These are phyloP conservation scores for Chlorospingus flavigularis DNA, from an alignment of 2,797 vertebrate genomes.

Conservation along the genomic window DNA sequence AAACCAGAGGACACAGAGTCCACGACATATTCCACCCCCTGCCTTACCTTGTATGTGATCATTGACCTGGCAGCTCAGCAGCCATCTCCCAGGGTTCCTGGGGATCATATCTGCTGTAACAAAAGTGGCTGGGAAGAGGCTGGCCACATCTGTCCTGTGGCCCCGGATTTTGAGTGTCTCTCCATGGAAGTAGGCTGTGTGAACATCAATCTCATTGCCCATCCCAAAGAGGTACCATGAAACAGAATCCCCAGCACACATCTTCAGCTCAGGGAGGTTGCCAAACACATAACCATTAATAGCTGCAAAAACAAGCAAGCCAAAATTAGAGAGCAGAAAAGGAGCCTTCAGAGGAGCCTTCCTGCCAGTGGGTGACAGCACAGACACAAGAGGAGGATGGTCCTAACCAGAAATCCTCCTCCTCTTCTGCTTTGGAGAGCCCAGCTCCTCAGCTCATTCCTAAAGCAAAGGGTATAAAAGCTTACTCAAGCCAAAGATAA, in stretches of 20 bases:
- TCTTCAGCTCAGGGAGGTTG: constrained; percentile 74
- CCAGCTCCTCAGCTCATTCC: not conserved
- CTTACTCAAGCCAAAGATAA: not conserved
- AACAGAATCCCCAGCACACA: constrained; percentile 74
- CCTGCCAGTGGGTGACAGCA: not conserved
- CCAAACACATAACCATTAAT: constrained; percentile 83
- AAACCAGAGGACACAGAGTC: not conserved
- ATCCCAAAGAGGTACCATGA: constrained; percentile 82
- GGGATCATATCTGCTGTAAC: constrained; percentile 80
- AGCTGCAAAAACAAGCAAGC: constrained; percentile 67
- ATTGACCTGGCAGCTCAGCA: constrained; percentile 79
- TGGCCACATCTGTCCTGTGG: constrained; percentile 78
- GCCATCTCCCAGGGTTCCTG: constrained; percentile 75
- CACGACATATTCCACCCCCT: not conserved
- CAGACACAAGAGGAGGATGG: not conserved
- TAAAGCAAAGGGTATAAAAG: not conserved
- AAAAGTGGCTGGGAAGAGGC: constrained; percentile 83
- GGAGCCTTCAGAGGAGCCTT: not conserved
- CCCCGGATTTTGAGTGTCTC: constrained; percentile 72
- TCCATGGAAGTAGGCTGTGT: constrained; percentile 81
- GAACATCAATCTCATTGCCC: constrained; percentile 81
- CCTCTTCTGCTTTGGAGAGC: not conserved
- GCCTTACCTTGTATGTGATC: constrained; percentile 78
- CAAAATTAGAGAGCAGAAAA: constrained; percentile 15
- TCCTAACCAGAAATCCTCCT: not conserved